These are phyloP conservation scores for Reinhardtius hippoglossoides DNA, from an alignment of 2,113 vertebrate genomes.

Conservation along the genomic window DNA sequence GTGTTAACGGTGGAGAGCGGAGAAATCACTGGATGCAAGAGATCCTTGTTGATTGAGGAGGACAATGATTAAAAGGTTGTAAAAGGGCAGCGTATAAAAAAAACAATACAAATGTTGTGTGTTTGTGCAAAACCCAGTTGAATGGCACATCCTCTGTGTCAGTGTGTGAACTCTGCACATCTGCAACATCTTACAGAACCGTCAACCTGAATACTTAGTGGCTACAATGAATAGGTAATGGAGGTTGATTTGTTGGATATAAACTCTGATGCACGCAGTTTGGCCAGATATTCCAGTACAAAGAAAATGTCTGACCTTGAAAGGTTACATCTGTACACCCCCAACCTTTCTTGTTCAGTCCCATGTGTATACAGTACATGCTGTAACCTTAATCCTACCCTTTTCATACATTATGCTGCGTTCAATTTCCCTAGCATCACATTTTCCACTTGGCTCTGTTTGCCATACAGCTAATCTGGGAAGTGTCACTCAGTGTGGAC, in stretches of 20 bases:
- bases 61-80: conserved; percentile 21
- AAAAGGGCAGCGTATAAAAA: not conserved
- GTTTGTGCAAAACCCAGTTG: conserved; percentile 63
- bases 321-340: conserved; percentile 6
- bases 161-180: conserved; percentile 2
- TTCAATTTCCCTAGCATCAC: conserved; percentile 28
- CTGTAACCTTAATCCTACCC: not conserved
- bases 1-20: not conserved
- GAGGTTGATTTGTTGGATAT: not conserved
- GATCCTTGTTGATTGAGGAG: conserved; percentile 13
- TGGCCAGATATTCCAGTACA: conserved; percentile 7
- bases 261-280: conserved; percentile 4
- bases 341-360: not conserved
- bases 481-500: conserved; percentile 38
- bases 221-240: not conserved
- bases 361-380: not conserved
- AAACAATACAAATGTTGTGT: not conserved
- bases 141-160: not conserved
- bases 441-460: conserved; percentile 55
- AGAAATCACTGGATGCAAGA: conserved; percentile 21
- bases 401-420: not conserved
- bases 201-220: not conserved
- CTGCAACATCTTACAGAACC: too few species aligned
- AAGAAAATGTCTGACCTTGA: not conserved
- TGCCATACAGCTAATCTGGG: conserved; percentile 20